Evolutionary conservation across 2,888 invertebrate species (phyloP), one percentile per base, ranked within the genome.

Genomic region (Meteorus colon): DNA sequence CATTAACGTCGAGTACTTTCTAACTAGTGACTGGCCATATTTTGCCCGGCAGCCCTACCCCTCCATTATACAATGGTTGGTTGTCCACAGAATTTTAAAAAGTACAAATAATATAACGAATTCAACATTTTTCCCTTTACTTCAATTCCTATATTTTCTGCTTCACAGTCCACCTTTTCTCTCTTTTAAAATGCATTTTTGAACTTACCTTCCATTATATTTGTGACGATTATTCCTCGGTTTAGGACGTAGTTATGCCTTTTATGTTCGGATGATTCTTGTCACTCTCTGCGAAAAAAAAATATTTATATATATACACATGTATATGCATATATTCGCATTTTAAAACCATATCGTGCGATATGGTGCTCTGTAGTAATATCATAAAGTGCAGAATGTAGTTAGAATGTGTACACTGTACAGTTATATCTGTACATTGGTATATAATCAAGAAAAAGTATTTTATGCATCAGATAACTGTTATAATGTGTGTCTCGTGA

Each of bases 201-300:
- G n/a, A 24, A 63, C 72, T 72, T 27, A 63, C 72, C 72, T 60
- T 63, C 45, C 72, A 72, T 72, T 62, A 19, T 62, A 19, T 60
- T 55, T 19, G 27, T 51, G 37, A 14, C 19, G 27, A 31, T 29
- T 12, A 51, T 34, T 59, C 24, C 59, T 16, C 27, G 8, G 19
- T 29, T 34, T 27, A 34, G 37, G 37, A 71, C 6, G n/a, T 37
- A 71, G 16, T 27, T 71, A 19, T 19, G 55, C 6, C n/a, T 55
- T 55, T 19, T 19, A 19, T 55, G 8, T 27, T 71, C 37, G 48
- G 48, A 51, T n/a, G 60, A 60, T 71, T 71, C 12, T 27, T 31
- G 63, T 63, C 31, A 63, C 31, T 63, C 14, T 31, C 63, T 63
- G 63, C 1, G 14, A 63, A 8, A 31, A 63, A 63, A 63, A 63